Percentiles rank a stretch among this genome's conserved stretches.
Conservation (phyloP, 2,113 vertebrate genomes). For the Merops nubicus region DNA sequence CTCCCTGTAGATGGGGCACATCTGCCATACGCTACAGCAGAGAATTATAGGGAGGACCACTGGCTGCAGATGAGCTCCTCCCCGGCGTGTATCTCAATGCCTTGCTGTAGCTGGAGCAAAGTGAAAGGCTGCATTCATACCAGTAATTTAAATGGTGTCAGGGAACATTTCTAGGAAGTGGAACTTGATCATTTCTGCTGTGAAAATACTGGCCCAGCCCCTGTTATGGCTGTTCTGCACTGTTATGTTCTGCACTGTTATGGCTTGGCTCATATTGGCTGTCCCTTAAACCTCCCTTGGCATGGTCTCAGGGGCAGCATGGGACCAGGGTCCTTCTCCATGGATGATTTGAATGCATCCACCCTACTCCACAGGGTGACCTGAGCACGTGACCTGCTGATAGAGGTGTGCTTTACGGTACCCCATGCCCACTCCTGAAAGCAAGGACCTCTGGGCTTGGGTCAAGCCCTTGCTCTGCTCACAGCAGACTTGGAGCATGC, state of each 20-base stretch:
- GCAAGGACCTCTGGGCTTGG: neutral
- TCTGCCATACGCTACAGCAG: rapidly evolving
- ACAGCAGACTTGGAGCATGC: neutral
- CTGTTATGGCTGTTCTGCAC: no score
- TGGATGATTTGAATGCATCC: rapidly evolving
- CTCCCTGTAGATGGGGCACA: neutral
- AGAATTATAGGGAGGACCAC: neutral
- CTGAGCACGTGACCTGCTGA: neutral
- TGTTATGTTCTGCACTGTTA: no score
- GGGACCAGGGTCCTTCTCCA: neutral
- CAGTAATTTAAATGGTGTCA: neutral
- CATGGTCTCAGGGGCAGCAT: neutral
- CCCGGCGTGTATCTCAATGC: rapidly evolving
- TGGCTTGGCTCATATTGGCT: rapidly evolving
- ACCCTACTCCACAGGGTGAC: rapidly evolving
- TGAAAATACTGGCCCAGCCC: neutral
- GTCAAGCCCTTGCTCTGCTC: neutral
- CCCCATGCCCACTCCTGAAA: rapidly evolving
- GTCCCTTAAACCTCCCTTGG: neutral
- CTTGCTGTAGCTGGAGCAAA: neutral
- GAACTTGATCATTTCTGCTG: neutral
- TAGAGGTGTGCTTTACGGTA: neutral
- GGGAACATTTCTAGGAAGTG: neutral
- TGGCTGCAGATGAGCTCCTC: neutral
- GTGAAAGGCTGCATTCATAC: neutral